Conservation (phyloP, 2,113 vertebrate genomes). For the Melanerpes formicivorus region DNA sequence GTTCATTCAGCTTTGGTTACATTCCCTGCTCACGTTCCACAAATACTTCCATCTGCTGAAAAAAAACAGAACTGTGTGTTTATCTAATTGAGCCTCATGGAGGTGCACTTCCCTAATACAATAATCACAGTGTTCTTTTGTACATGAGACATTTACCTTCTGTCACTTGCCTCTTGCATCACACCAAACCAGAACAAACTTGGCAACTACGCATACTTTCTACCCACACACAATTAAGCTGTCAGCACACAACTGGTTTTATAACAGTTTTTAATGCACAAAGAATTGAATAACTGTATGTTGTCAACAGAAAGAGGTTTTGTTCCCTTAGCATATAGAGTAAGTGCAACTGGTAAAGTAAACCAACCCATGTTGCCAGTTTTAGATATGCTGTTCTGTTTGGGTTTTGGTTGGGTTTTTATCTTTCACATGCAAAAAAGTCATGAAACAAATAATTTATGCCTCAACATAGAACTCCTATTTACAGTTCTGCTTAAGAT, state of each 20-base stretch:
- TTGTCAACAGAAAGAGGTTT: neutral
- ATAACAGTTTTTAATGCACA: conserved; percentile 1
- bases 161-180: neutral
- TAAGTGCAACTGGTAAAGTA: neutral
- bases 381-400: neutral
- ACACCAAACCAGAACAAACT: neutral
- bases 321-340: neutral
- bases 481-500: neutral
- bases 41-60: neutral
- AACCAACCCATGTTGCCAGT: neutral
- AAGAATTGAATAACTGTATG: neutral
- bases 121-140: neutral
- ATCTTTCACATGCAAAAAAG: neutral
- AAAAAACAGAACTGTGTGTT: neutral
- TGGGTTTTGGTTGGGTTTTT: too few relatives aligned
- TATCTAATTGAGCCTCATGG: neutral
- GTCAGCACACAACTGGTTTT: neutral
- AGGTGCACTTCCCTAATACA: neutral
- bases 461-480: neutral
- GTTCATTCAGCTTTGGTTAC: neutral
- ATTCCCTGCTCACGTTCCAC: neutral
- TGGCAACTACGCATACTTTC: neutral
- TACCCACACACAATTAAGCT: neutral
- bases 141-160: neutral
- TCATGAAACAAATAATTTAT: neutral